Conservation (phyloP, 2,797 vertebrate species). For the Fundulus diaphanus region DNA sequence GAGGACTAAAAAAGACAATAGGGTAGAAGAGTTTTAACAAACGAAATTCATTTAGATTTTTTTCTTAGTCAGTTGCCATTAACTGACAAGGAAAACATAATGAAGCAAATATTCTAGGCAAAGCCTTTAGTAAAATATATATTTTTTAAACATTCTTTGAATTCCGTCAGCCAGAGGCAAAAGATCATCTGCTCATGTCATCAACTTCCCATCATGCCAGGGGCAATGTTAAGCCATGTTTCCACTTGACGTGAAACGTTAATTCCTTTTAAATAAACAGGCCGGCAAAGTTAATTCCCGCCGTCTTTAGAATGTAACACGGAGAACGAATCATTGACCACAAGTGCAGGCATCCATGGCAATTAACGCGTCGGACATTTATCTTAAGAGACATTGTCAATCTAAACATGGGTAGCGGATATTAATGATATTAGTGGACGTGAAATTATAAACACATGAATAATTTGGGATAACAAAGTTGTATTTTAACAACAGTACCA, state of each 20-base stretch:
- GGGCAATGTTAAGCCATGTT: slow-evolving; percentile 13
- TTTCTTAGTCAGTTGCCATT: background rate
- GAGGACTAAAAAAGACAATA: background rate
- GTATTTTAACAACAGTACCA: background rate
- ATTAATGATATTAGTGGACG: background rate
- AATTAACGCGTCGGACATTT: background rate
- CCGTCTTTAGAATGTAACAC: slow-evolving; percentile 19
- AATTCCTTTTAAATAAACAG: slow-evolving; percentile 29
- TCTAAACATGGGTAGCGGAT: background rate
- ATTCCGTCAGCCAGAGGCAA: slow-evolving; percentile 20
- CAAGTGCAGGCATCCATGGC: background rate
- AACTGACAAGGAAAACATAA: background rate
- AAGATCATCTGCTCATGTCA: slow-evolving; percentile 23
- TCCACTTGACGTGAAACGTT: slow-evolving; percentile 17
- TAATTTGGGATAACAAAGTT: background rate
- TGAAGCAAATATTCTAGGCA: slow-evolving; percentile 2
- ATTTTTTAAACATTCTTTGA: slow-evolving; percentile 13
- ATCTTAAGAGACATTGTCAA: slow-evolving; percentile 6
- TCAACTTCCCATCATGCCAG: slow-evolving; percentile 11
- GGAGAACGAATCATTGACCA: background rate
- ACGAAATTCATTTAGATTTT: background rate
- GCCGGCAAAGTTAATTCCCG: background rate
- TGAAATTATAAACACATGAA: background rate
- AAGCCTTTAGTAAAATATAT: background rate
- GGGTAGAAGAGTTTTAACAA: background rate